Evolutionary conservation across 2,888 invertebrate species (phyloP), one percentile per base, ranked within the genome.

Genomic region (Cryptus armator): DNA sequence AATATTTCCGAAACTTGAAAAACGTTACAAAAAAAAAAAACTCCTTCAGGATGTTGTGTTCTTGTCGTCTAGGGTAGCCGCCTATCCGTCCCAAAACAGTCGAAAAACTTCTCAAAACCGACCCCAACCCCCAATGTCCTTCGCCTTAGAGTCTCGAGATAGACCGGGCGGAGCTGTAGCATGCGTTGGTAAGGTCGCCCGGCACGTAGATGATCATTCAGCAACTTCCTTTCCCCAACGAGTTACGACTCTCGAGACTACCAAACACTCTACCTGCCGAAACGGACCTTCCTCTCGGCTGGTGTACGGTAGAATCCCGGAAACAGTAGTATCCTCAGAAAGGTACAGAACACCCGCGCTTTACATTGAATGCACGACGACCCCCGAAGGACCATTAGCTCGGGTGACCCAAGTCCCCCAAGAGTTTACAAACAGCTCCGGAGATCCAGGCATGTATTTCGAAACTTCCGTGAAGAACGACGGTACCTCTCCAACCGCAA

Each of bases 331-430:
- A 48, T 46, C 82, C 3, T 67, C 83, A 14, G 56, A 48, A 29
- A 48, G n/a, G 16, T 71, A 80, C 48, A 67, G 76, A 29, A 62
- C 76, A 48, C 67, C 85, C 3, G 83, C 79, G 14, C 85, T 85
- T 32, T 75, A 86, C 37, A 85, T 90, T n/a, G 77, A 89, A 51
- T 89, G 89, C 72, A 53, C 68, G 0, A 81, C 87, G n/a, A 74
- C 80, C 1, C 53, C 71, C 10, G 70, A 80, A n/a, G 81, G 81
- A 0, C 64, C 89, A 1, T 43, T 85, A 3, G 83, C 88, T 4
- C 87, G 85, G 16, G 66, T 88, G 24, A 84, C 82, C 12, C 86
- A 83, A 64, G 66, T 85, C 0, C 83, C 85, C 2, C 78, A 64
- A 37, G 56, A 19, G 19, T 48, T 24, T 2, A 37, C 81, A 32